These are phyloP conservation scores for Guaruba guarouba DNA, from an alignment of 2,113 vertebrate species.

Conservation along the genomic window DNA sequence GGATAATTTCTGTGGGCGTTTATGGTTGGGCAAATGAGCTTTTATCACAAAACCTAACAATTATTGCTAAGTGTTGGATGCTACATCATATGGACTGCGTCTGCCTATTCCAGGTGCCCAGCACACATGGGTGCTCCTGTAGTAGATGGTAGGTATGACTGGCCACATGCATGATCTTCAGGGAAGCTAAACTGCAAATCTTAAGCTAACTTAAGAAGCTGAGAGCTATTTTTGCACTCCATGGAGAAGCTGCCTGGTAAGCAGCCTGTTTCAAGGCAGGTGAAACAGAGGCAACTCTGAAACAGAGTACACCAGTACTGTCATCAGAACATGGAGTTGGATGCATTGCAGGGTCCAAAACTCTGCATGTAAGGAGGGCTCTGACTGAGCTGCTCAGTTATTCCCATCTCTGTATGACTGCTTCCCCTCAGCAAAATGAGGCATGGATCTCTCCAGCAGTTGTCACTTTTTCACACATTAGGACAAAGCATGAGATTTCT, in stretches of 20 bases:
- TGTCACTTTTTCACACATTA: background rate
- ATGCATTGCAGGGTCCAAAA: background rate
- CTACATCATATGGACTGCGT: too few relatives aligned
- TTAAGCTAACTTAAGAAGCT: background rate
- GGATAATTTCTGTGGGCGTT: background rate
- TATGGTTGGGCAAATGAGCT: background rate
- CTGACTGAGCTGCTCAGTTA: background rate
- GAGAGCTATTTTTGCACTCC: background rate
- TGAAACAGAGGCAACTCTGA: background rate
- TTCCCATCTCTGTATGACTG: background rate
- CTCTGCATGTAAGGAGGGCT: background rate
- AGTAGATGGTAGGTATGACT: background rate
- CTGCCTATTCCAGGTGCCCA: background rate
- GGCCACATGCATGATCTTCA: rapidly evolving
- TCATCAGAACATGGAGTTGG: background rate
- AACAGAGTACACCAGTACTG: background rate
- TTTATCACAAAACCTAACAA: background rate
- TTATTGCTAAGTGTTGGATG: background rate
- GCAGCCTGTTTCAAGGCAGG: background rate
- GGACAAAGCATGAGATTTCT: background rate
- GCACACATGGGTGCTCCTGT: background rate
- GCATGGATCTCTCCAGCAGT: background rate
- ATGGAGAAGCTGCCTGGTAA: background rate
- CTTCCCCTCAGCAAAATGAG: background rate
- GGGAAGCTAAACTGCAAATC: background rate